These are phyloP conservation scores for Poeciliopsis infans DNA, from an alignment of 2,797 vertebrate genomes.

Conservation along the genomic window DNA sequence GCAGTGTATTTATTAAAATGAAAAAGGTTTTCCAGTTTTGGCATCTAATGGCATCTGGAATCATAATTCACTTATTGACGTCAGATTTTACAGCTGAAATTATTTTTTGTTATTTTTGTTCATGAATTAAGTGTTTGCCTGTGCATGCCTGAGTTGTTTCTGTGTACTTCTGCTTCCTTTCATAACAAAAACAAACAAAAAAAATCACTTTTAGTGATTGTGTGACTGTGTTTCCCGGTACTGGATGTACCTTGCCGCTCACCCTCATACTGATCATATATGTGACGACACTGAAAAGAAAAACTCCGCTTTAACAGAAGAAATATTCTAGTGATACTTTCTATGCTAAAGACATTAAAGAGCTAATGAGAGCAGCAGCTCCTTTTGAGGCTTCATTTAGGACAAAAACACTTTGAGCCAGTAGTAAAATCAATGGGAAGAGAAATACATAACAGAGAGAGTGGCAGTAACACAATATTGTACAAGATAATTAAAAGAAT, in stretches of 20 bases:
- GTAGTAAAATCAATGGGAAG: not conserved
- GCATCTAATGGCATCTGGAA: not conserved
- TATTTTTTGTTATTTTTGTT: not conserved
- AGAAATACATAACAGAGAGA: not conserved
- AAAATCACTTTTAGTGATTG: not conserved
- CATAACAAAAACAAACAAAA: not conserved
- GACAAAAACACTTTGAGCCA: not conserved
- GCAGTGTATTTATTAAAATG: not conserved
- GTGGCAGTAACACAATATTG: not conserved
- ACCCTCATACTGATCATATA: not conserved
- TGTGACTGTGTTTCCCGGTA: not conserved
- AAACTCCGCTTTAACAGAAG: not conserved
- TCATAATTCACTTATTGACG: not conserved
- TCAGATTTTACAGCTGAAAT: not conserved
- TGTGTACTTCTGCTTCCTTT: not conserved
- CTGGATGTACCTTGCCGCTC: not conserved
- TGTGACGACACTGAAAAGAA: not conserved
- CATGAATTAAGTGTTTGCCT: not conserved
- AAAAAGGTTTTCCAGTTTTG: not conserved
- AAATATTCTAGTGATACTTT: not conserved
- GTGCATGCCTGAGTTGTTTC: not conserved
- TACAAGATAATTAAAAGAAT: not conserved
- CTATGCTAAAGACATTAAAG: not conserved
- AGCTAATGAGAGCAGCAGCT: not conserved
- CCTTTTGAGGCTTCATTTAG: not conserved